These are phyloP conservation scores for Ischnus inquisitorius DNA, from an alignment of 2,888 invertebrate species.

Conservation along the genomic window DNA sequence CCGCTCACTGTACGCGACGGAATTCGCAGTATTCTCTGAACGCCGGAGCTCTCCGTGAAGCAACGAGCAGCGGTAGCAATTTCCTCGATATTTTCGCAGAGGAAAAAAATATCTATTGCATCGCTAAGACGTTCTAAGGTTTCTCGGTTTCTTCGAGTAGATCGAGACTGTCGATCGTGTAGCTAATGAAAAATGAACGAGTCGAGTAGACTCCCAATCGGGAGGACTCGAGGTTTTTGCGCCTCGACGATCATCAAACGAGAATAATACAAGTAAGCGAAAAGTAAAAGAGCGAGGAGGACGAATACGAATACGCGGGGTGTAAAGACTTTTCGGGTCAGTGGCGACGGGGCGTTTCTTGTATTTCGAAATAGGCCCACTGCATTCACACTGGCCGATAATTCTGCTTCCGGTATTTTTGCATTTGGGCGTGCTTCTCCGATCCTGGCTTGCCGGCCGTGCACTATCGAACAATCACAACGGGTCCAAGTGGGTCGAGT, in stretches of 20 bases:
- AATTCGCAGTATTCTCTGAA: not conserved
- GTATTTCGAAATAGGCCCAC: constrained; percentile 43
- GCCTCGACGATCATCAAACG: constrained; percentile 32
- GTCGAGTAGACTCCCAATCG: not conserved
- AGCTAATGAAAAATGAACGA: constrained; percentile 58
- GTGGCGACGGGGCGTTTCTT: constrained; percentile 51
- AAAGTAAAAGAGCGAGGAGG: constrained; percentile 41
- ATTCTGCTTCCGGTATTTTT: constrained; percentile 31
- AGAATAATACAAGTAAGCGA: constrained; percentile 44
- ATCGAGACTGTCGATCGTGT: constrained; percentile 36
- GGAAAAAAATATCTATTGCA: not conserved
- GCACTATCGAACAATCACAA: constrained; percentile 72
- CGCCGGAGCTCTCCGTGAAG: not conserved
- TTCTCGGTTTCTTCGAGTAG: not conserved
- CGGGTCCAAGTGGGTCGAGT: constrained; percentile 72
- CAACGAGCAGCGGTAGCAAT: not conserved
- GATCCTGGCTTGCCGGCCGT: constrained; percentile 58
- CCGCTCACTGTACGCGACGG: too few species aligned
- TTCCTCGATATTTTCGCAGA: not conserved
- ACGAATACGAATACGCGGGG: constrained; percentile 1
- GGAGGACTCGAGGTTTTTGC: constrained; percentile 37
- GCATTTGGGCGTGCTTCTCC: constrained; percentile 19
- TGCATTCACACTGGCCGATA: constrained; percentile 53
- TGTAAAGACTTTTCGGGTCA: constrained; percentile 54
- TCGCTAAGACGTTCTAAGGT: not conserved